Percentiles rank a stretch among this genome's conserved stretches.
Evolutionary conservation across 2,113 vertebrate species (phyloP).

Genomic region (Turdus rufiventris): DNA sequence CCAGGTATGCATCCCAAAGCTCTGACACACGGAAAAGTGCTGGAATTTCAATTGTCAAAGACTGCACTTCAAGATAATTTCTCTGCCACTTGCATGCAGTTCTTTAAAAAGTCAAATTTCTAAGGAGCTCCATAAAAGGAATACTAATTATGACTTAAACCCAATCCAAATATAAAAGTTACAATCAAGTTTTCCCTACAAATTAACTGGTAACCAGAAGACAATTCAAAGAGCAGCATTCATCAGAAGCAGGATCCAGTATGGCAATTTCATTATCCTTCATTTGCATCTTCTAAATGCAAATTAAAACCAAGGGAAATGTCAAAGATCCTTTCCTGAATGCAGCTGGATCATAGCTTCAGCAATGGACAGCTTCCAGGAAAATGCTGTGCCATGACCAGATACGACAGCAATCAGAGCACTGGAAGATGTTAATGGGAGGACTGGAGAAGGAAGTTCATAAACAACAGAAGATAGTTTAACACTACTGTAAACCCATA

Average conservation of each 20-base stretch:
- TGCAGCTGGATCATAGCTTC: background rate
- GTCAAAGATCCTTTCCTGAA: background rate
- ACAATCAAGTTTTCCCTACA: background rate
- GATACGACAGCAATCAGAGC: background rate
- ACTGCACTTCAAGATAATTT: background rate
- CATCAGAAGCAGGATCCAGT: background rate
- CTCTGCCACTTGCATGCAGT: background rate
- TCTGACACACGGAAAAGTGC: background rate
- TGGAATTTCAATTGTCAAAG: background rate
- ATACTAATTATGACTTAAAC: background rate
- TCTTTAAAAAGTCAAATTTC: background rate
- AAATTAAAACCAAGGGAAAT: background rate
- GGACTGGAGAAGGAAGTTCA: background rate
- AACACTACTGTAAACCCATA: background rate
- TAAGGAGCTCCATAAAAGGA: background rate
- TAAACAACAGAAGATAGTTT: background rate
- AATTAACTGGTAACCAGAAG: background rate
- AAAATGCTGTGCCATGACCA: background rate
- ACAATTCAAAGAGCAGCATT: background rate
- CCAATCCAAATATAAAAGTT: background rate
- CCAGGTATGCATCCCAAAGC: background rate
- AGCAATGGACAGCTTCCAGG: background rate
- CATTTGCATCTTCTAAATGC: background rate
- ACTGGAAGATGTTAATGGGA: background rate
- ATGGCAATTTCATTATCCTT: background rate